Evolutionary conservation across 2,888 invertebrate species (phyloP).

Genomic region (Lathronympha strigana): DNA sequence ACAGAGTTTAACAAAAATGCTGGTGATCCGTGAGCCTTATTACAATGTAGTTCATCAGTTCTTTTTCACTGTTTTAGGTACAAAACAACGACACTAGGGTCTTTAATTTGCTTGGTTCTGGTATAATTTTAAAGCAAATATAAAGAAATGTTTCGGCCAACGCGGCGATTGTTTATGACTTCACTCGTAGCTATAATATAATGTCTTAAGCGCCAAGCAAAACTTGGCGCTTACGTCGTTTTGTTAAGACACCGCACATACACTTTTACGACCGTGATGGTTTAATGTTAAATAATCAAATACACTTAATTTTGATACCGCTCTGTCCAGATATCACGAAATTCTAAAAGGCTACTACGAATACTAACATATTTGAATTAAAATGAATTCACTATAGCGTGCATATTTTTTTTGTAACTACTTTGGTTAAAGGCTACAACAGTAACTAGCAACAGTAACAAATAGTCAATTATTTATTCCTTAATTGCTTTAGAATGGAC

Average conservation of each 20-base stretch:
- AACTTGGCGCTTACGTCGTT: neutral
- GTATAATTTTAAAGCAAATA: neutral
- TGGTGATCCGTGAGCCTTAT: too few relatives aligned
- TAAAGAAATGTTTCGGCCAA: neutral
- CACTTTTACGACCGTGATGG: neutral
- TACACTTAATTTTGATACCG: neutral
- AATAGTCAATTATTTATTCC: slow-evolving; percentile 11
- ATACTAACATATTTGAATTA: too few relatives aligned
- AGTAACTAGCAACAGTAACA: neutral
- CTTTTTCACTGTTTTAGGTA: neutral
- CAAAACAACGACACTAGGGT: neutral
- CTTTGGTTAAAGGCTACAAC: too few relatives aligned
- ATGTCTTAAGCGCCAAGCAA: neutral
- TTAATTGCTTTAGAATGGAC: slow-evolving; percentile 19
- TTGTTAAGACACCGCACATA: neutral
- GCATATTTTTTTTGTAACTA: too few relatives aligned
- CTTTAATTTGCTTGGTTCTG: neutral
- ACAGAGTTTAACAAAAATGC: too few relatives aligned
- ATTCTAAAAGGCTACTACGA: neutral
- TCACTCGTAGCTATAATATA: neutral
- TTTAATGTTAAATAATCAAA: neutral
- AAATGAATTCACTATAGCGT: too few relatives aligned
- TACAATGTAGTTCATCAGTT: too few relatives aligned
- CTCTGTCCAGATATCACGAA: neutral
- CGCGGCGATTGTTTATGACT: neutral